Conservation (phyloP, 2,113 vertebrate genomes). For the Carassius carassius region DNA sequence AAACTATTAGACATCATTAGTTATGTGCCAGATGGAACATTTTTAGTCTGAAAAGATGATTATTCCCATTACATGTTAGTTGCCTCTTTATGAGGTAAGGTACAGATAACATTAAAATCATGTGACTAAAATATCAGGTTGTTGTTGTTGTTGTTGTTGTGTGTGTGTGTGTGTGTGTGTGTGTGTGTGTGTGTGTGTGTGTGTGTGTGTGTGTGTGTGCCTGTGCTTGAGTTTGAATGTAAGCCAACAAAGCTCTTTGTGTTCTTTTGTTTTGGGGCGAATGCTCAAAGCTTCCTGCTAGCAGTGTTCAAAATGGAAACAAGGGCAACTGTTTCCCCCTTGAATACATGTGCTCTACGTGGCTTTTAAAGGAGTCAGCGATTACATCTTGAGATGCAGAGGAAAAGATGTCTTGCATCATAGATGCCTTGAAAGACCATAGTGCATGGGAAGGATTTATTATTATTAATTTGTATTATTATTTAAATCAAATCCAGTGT, state of each 20-base stretch:
- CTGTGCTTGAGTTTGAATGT: not conserved
- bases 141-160: not conserved
- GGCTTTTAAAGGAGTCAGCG: not conserved
- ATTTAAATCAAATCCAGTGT: not conserved
- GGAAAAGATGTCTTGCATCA: not conserved
- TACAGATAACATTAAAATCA: not conserved
- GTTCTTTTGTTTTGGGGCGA: constrained; percentile 51
- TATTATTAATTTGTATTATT: not conserved
- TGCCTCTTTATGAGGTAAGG: constrained; percentile 7
- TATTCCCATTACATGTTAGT: constrained; percentile 4
- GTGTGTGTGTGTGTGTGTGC: not conserved
- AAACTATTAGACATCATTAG: constrained; percentile 3
- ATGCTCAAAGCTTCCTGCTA: constrained; percentile 62
- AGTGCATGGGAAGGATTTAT: not conserved
- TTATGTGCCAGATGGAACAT: not conserved
- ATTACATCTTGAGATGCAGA: constrained; percentile 14
- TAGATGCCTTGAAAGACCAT: not conserved
- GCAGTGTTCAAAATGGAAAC: constrained; percentile 63
- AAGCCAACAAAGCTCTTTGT: constrained; percentile 30
- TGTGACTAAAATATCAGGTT: not conserved
- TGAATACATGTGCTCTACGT: constrained; percentile 22
- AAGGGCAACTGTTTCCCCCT: constrained; percentile 37
- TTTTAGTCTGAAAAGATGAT: constrained; percentile 17
- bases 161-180: too few species aligned
- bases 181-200: not conserved